Evolutionary conservation across 2,888 invertebrate species (phyloP).

Genomic region (Nysson spinosus): DNA sequence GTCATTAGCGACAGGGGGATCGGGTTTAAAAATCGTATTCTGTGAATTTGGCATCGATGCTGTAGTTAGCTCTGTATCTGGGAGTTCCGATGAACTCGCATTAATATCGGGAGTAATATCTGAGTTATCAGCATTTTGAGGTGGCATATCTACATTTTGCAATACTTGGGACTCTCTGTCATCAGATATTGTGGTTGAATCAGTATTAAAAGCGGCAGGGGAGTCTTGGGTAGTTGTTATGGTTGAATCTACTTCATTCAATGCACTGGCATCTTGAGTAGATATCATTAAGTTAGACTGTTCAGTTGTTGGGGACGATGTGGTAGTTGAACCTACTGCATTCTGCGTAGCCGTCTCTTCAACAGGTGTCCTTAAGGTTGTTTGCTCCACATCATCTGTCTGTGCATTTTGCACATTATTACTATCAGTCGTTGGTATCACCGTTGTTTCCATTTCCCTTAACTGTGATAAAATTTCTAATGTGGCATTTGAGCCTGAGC

Average conservation of each 20-base stretch:
- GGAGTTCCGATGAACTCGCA: slow-evolving; percentile 4
- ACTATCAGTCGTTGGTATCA: background rate
- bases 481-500: slow-evolving; percentile 14
- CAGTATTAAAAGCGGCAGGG: slow-evolving; percentile 18
- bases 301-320: slow-evolving; percentile 15
- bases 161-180: background rate
- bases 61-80: slow-evolving; percentile 26
- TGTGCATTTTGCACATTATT: slow-evolving; percentile 10
- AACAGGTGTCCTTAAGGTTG: slow-evolving; percentile 16
- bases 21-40: slow-evolving; percentile 14
- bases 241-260: slow-evolving; percentile 14
- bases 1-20: slow-evolving; percentile 35
- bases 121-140: background rate
- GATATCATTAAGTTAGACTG: slow-evolving; percentile 11
- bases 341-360: slow-evolving; percentile 28
- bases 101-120: background rate
- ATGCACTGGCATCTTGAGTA: slow-evolving; percentile 17
- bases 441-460: slow-evolving; percentile 8
- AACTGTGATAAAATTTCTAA: slow-evolving; percentile 24
- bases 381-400: slow-evolving; percentile 24
- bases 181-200: slow-evolving; percentile 9
- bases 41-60: slow-evolving; percentile 8
- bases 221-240: slow-evolving; percentile 32
- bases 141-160: background rate
- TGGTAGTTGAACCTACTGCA: slow-evolving; percentile 37